Base-by-base conservation (phyloP, 2,113 vertebrate species). In the Pogona vitticeps region DNA sequence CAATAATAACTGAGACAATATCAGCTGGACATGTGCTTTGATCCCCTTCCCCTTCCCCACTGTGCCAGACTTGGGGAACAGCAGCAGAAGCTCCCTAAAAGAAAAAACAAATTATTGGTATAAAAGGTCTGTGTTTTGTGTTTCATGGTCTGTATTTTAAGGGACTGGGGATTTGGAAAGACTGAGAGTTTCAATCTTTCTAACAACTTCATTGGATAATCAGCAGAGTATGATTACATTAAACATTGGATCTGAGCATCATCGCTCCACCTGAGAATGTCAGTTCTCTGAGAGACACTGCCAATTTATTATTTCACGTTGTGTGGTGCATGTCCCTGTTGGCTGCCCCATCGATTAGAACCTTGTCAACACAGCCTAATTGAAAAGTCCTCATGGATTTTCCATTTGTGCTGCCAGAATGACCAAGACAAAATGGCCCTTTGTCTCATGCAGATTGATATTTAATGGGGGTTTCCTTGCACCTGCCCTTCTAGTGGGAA, bases 231-330 rank as follows among this genome's bases (percentile, higher is more conserved):
- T 56, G 79, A 59, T 52, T 8, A 82, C 0, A 0, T 0, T 1
- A 3, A 38, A 28, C 76, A 0, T 2, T 20, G 21, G 15, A 36
- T 70, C 58, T n/a, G 4, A 17, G 40, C 18, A 6, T 14, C 1
- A 0, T 0, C 1, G 20, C 70, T 70, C 0, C 46, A 0, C 78
- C 26, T 1, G 0, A 1, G 65, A 58, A n/a, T 58, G 67, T 28
- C 17, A 1, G 0, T 52, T 1, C 21, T 40, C 23, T 63, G 0
- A 0, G 40, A 65, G 28, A 0, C 0, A 0, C 76, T 65, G 1
- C 42, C 0, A 42, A 68, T 80, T 1, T 2, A 1, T 28, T 86
- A 1, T 58, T 0, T 0, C 88, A 31, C 58, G 0, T 59, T 6
- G 83, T 42, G 20, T 76, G 59, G 4, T 3, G 1, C 13, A 6